Base-by-base conservation (phyloP, 1,140 invertebrate genomes). In the Platyscapa corneri region DNA sequence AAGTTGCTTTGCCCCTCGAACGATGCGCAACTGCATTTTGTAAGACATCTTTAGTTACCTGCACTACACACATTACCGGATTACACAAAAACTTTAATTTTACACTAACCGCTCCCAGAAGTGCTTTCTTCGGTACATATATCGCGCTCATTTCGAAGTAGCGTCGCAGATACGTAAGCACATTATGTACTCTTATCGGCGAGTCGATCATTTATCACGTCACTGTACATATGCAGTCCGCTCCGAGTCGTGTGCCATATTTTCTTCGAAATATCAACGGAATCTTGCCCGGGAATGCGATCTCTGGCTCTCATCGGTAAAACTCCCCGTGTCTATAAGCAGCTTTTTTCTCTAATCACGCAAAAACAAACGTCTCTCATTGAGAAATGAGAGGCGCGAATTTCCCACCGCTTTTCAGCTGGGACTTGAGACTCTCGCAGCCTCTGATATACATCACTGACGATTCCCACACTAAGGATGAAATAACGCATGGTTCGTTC, bases 341-440 rank as follows among this genome's bases (percentile, higher is more conserved):
- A 46, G 27, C 39, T 70, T 53, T 77, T 32, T 77, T 64, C 18
- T 64, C 3, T 64, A 46, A 18, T 65, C n/a, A 34, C 65, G 64
- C 42, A 82, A 49, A 72, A 82, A 82, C 39, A 70, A 53, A 82
- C 39, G 42, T 27, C 67, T 56, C 32, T 49, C 64, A 81, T 81
- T 81, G 79, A 39, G 79, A 81, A 80, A 81, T 32, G 60, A 70
- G 27, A 65, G 37, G 53, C 32, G 53, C 30, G 39, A 60, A 78
- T 84, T 84, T 84, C 82, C 82, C 82, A 84, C 37, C 75, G 82
- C 42, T 78, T 84, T 83, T 83, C 72, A 65, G 27, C 53, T 53
- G 30, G 3, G 46, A 79, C 34, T 37, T 23, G n/a, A n/a, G n/a
- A 37, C 42, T 18, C 70, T 39, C 20, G 8, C 18, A 8, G 37